A percentile compares a stretch with the other conserved stretches of the same genome.
Conservation (phyloP, 2,797 vertebrate species). For the Enteromius paludinosus region DNA sequence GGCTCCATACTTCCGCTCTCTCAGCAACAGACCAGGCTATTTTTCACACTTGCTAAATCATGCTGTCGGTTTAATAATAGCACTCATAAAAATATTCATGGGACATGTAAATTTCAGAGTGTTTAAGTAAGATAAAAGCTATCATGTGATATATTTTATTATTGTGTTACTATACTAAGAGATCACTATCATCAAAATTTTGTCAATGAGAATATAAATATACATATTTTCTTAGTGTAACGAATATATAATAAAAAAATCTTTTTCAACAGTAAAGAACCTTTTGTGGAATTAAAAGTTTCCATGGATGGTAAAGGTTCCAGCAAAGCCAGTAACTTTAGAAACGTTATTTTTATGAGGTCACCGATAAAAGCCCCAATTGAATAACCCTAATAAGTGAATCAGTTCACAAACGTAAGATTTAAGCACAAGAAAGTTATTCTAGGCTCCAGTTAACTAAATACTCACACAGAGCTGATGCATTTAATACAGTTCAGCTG, state of each 20-base stretch:
- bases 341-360: not conserved
- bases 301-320: not conserved
- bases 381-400: constrained; percentile 40
- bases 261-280: not conserved
- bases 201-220: not conserved
- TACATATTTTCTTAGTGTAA: not conserved
- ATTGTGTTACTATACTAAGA: not conserved
- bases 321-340: not conserved
- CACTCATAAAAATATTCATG: constrained; percentile 31
- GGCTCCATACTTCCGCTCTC: constrained; percentile 21
- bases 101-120: not conserved
- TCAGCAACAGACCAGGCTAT: constrained; percentile 33
- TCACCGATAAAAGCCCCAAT: not conserved
- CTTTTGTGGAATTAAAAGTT: not conserved
- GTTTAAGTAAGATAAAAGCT: constrained; percentile 15
- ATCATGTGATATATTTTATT: not conserved
- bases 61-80: constrained; percentile 46
- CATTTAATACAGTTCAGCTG: not conserved
- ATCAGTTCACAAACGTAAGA: constrained; percentile 44
- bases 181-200: not conserved
- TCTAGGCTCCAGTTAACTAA: constrained; percentile 16
- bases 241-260: not conserved
- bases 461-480: not conserved
- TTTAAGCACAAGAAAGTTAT: not conserved
- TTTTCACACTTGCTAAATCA: constrained; percentile 45